A percentile compares a stretch with the other conserved stretches of the same genome.
Evolutionary conservation across 2,797 vertebrate species (phyloP).

Genomic region (Tiaroga cobitis): DNA sequence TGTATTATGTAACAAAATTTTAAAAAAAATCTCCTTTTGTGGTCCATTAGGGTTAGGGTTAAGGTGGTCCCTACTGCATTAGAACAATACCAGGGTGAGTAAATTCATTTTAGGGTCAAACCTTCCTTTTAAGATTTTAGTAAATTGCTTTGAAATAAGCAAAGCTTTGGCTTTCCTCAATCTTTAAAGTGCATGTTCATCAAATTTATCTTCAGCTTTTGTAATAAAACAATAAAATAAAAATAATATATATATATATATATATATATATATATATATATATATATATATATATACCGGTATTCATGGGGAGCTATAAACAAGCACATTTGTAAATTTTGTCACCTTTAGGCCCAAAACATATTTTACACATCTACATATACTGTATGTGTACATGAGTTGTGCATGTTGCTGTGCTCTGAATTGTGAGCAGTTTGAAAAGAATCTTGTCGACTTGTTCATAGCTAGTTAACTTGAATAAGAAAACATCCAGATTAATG

Average conservation of each 20-base stretch:
- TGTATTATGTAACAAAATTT: not conserved
- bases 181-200: not conserved
- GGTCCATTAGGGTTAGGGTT: too few species aligned
- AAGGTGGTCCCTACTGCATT: not conserved
- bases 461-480: not conserved
- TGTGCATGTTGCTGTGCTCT: not conserved
- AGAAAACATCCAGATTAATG: not conserved
- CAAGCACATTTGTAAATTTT: not conserved
- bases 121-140: not conserved
- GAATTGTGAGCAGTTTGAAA: conserved; percentile 6
- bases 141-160: not conserved
- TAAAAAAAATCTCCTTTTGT: not conserved
- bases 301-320: too few species aligned
- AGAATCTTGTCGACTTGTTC: not conserved
- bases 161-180: not conserved
- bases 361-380: not conserved
- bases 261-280: too few species aligned
- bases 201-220: not conserved
- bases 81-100: not conserved
- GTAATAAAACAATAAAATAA: not conserved
- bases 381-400: not conserved
- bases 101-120: not conserved
- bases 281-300: too few species aligned
- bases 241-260: too few species aligned
- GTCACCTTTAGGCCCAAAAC: not conserved